phyloP scores from a whole-genome alignment of 2,797 vertebrate species.

The Melanotaenia boesemani region DNA sequence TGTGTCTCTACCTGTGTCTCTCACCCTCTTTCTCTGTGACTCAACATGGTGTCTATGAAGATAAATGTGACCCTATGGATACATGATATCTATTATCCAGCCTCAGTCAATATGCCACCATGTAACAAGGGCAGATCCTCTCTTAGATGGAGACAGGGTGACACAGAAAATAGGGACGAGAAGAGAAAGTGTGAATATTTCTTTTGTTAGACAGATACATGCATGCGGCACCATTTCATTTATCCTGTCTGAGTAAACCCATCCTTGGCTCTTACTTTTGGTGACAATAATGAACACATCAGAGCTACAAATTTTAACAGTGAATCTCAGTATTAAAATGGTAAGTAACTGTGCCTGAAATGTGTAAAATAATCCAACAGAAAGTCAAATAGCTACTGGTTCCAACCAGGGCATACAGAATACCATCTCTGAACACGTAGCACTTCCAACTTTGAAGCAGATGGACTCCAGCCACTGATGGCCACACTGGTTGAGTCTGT shows the following conservation, averaged over 20 bases:
- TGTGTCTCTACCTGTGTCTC: slow-evolving; percentile 39
- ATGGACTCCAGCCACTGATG: too few species aligned
- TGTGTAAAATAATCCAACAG: not conserved
- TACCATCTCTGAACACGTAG: too few species aligned
- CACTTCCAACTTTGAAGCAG: too few species aligned
- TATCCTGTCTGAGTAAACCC: too few species aligned
- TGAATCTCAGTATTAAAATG: not conserved
- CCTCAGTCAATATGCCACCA: slow-evolving; percentile 53
- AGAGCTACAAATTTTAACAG: not conserved
- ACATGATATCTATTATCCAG: slow-evolving; percentile 57
- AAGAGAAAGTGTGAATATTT: too few species aligned
- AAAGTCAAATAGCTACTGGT: too few species aligned
- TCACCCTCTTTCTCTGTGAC: slow-evolving; percentile 10
- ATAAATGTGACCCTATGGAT: slow-evolving; percentile 65
- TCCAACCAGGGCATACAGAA: too few species aligned
- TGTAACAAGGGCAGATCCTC: slow-evolving; percentile 56
- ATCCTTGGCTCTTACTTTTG: not conserved
- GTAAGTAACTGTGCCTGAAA: not conserved
- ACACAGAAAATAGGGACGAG: not conserved
- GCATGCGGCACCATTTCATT: too few species aligned
- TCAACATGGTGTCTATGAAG: slow-evolving; percentile 54
- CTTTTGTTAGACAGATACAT: too few species aligned
- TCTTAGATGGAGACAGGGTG: not conserved
- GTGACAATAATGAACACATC: not conserved
- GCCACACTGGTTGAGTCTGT: too few species aligned